Conservation (phyloP, 2,888 invertebrate species). For the Callyntrura sp. region DNA sequence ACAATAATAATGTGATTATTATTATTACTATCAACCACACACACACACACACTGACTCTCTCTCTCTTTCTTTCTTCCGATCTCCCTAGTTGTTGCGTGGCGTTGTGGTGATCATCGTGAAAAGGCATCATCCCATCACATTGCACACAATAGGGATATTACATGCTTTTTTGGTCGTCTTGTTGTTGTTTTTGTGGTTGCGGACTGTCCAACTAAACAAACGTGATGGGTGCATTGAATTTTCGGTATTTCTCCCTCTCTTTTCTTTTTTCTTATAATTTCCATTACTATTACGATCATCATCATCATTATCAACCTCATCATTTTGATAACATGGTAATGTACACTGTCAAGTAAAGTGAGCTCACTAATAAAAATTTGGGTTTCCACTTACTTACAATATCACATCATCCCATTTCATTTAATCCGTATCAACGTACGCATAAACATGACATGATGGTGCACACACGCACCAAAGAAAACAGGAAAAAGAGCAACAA, state of each 20-base stretch:
- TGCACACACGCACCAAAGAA: neutral
- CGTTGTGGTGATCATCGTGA: neutral
- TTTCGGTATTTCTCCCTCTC: slow-evolving; percentile 24
- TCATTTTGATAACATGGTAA: slow-evolving; percentile 29
- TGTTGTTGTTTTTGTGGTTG: slow-evolving; percentile 49
- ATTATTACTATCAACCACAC: slow-evolving; percentile 34
- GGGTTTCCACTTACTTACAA: slow-evolving; percentile 74
- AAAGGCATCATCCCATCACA: slow-evolving; percentile 14
- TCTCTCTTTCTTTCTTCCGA: neutral
- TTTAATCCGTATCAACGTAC: slow-evolving; percentile 75
- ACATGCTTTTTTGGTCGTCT: neutral
- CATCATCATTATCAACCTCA: neutral
- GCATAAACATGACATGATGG: slow-evolving; percentile 35
- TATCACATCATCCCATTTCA: slow-evolving; percentile 63
- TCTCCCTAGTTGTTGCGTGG: neutral
- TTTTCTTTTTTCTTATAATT: neutral
- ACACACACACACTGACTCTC: neutral
- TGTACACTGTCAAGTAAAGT: slow-evolving; percentile 52
- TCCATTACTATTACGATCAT: neutral
- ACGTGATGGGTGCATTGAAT: slow-evolving; percentile 47
- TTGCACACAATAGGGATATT: neutral
- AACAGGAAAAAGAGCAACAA: slow-evolving; percentile 11
- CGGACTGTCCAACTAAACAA: neutral
- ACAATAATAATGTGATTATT: slow-evolving; percentile 28
- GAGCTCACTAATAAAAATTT: slow-evolving; percentile 73